Conservation (phyloP, 2,113 vertebrate species). For the Naja naja region DNA sequence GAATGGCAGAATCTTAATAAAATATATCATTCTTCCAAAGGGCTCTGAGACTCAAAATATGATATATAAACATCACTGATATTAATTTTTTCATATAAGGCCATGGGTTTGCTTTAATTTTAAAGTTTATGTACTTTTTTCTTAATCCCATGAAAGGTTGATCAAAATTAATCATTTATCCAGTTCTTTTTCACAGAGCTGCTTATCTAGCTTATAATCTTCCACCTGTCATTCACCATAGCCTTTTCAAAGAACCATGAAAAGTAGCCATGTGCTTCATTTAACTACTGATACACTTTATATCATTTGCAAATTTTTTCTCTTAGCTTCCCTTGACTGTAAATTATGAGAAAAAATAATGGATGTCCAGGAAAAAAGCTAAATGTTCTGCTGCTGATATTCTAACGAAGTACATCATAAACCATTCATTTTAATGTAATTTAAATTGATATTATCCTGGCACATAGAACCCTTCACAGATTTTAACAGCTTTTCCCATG, state of each 20-base stretch:
- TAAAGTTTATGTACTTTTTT: slow-evolving; percentile 13
- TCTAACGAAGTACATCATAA: slow-evolving; percentile 23
- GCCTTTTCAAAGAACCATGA: slow-evolving; percentile 32
- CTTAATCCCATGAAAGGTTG: slow-evolving; percentile 51
- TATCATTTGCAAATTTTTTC: slow-evolving; percentile 6
- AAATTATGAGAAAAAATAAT: not conserved
- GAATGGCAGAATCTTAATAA: slow-evolving; percentile 39
- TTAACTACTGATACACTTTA: not conserved
- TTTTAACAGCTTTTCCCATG: not conserved
- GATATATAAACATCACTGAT: slow-evolving; percentile 29
- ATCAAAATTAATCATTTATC: slow-evolving; percentile 38
- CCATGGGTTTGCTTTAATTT: slow-evolving; percentile 24
- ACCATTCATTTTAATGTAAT: not conserved
- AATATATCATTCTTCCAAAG: slow-evolving; percentile 44
- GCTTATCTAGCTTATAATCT: slow-evolving; percentile 40
- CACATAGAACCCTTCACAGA: not conserved
- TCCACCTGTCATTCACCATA: not conserved
- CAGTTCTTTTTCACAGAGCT: not conserved
- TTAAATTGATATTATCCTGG: not conserved
- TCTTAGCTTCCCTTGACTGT: slow-evolving; percentile 10
- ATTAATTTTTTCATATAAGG: slow-evolving; percentile 35
- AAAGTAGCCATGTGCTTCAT: slow-evolving; percentile 8
- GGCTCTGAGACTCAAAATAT: not conserved
- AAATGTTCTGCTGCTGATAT: not conserved
- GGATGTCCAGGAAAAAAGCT: not conserved